Base-by-base conservation (phyloP, 2,113 vertebrate genomes). In the Gavia stellata region DNA sequence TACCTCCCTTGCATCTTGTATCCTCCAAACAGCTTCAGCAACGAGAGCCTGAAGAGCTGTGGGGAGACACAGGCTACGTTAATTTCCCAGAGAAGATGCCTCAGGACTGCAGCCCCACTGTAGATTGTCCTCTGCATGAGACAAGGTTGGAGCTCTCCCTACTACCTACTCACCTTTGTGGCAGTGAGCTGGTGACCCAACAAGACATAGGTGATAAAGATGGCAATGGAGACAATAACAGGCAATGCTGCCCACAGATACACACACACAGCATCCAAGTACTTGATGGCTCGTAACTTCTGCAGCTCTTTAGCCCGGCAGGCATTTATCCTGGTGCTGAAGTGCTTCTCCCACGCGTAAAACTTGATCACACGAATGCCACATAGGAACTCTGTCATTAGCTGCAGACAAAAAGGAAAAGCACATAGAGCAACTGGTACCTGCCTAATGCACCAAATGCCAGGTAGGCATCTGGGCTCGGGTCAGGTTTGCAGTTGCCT, bases 161-260 rank as follows among this genome's bases (percentile, higher is more conserved):
- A 9, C 45, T 16, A 84, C 53, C 33, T 49, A 80, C 97, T 96
- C 71, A 99, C 99, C 99, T 99, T 99, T 45, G 99, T 98, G 42
- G 99, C 99, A 34, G 99, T 99, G 79, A 99, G 99, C 94, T 98
- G 98, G 90, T 99, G 97, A 68, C 99, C 99, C 90, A 99, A 97
- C 81, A 99, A 96, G 80, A 99, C 98, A 5, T 99, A 99, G 1
- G 99, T 99, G 95, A 99, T 92, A 42, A 99, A 99, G 96, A 99
- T 99, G 96, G 98, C 92, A 78, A 99, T 99, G 94, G 99, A 99
- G 97, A 99, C 97, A 84, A 99, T 97, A 16, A 99, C 98, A 0
- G 99, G 99, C 85, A 99, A 96, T 11, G 99, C 99, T 9, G 99
- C 99, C 99, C 99, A 99, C 86, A 99, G 98, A 95, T 99, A 99